phyloP scores from a whole-genome alignment of 1,140 invertebrate species.

The Heliothis subflexa region DNA sequence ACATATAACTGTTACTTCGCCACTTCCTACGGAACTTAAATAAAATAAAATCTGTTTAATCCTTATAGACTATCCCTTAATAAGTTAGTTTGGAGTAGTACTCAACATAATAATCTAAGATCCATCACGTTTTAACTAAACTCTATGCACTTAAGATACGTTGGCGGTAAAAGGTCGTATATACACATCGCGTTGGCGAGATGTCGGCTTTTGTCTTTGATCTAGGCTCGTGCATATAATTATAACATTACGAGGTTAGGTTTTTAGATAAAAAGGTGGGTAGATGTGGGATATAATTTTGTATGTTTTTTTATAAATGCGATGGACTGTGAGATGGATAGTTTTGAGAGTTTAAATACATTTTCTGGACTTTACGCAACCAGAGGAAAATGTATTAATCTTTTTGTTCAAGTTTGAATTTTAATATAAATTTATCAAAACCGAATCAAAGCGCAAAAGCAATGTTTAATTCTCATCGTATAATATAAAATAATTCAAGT shows the following conservation, averaged over 20 bases:
- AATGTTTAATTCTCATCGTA: no score
- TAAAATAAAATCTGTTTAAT: no score
- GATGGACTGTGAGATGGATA: background rate
- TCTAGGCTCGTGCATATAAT: background rate
- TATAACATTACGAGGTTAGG: background rate
- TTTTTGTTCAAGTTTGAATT: no score
- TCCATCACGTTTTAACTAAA: conserved; percentile 25
- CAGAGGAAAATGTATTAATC: no score
- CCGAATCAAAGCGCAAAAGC: no score
- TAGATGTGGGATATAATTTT: background rate
- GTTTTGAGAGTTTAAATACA: no score
- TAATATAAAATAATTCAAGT: no score
- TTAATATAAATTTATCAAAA: no score
- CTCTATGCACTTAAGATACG: background rate
- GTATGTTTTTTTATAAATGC: background rate
- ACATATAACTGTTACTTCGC: no score
- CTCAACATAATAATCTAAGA: conserved; percentile 8
- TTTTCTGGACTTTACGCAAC: no score
- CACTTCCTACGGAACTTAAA: no score
- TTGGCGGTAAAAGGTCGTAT: background rate
- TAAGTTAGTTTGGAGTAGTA: background rate
- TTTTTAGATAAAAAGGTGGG: background rate
- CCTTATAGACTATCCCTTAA: background rate
- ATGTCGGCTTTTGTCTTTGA: background rate
- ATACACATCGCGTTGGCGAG: background rate